Base-by-base conservation (phyloP, 2,888 invertebrate species). In the Invenusta paracnida region DNA sequence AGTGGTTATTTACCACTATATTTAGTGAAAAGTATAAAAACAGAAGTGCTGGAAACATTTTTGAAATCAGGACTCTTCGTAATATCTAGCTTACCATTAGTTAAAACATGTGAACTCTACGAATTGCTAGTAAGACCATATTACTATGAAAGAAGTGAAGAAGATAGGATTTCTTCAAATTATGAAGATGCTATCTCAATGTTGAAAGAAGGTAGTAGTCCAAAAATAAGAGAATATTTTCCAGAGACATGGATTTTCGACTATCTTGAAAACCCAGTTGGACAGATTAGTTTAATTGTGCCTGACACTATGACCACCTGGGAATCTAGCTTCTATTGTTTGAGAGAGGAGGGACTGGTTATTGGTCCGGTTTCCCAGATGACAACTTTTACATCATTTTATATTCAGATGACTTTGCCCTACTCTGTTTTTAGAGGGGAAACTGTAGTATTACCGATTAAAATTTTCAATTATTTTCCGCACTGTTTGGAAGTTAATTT, bases 211-310 rank as follows among this genome's bases (percentile, higher is more conserved):
- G n/a, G n/a, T n/a, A n/a, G n/a, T n/a, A n/a, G n/a, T n/a, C 27
- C 27, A 23, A 73, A 73, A 82, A 23, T 82, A 1, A 31, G 85
- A 5, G 28, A 84, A 0, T 79, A 25, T 28, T 84, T 84, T 79
- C 85, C 85, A 5, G 85, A 84, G 48, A 25, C 73, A 2, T 84
- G 85, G 85, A 82, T 84, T 5, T 84, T 84, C 27, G 28, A 84
- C 13, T 67, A 48, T 29, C 1, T 84, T 27, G 79, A 84, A 11
- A 83, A 13, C 17, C 82, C 82, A 5, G 23, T 5, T 30, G 25
- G 28, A 27, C 28, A 2, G 31, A 82, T 82, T 2, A 82, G 28
- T 11, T 29, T 82, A 2, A 82, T 29, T 27, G 23, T 23, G 2
- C 82, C 82, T 5, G 82, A 82, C 30, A 82, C 30, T 2, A 82